Evolutionary conservation across 2,888 invertebrate genomes (phyloP).

Genomic region (Sinelater perroti): DNA sequence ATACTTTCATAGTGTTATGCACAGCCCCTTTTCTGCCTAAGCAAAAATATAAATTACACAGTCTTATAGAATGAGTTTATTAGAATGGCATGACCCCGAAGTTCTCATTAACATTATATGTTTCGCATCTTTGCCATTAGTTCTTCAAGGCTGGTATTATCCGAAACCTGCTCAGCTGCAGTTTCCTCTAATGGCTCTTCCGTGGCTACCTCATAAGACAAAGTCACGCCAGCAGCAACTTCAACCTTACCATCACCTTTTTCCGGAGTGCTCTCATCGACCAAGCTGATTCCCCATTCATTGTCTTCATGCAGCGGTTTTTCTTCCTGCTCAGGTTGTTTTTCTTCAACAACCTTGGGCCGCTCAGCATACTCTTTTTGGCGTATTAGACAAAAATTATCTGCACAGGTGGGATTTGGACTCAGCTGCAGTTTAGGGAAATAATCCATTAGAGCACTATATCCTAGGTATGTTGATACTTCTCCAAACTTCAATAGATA

Average conservation of each 20-base stretch:
- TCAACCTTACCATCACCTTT: slow-evolving; percentile 58
- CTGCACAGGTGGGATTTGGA: slow-evolving; percentile 93
- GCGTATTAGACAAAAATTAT: slow-evolving; percentile 74
- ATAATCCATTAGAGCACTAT: slow-evolving; percentile 95
- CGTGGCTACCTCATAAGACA: slow-evolving; percentile 67
- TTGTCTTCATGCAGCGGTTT: slow-evolving; percentile 85
- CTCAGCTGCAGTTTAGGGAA: slow-evolving; percentile 93
- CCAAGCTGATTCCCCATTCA: slow-evolving; percentile 80
- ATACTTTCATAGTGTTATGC: too few species aligned
- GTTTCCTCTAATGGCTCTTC: slow-evolving; percentile 52
- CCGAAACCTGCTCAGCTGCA: slow-evolving; percentile 60
- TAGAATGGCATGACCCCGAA: too few species aligned
- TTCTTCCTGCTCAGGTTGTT: slow-evolving; percentile 54
- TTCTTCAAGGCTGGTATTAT: slow-evolving; percentile 81
- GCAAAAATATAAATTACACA: too few species aligned
- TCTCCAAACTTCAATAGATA: slow-evolving; percentile 88
- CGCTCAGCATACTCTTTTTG: slow-evolving; percentile 70
- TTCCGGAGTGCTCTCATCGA: slow-evolving; percentile 76
- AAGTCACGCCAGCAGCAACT: slow-evolving; percentile 51
- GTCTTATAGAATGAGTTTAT: too few species aligned
- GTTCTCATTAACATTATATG: too few species aligned
- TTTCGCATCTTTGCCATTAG: slow-evolving; percentile 92
- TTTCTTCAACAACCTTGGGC: slow-evolving; percentile 68
- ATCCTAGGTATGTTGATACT: slow-evolving; percentile 93
- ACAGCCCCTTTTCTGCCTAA: too few species aligned